Base-by-base conservation (phyloP, 2,888 invertebrate genomes). In the Epiblema foenella region DNA sequence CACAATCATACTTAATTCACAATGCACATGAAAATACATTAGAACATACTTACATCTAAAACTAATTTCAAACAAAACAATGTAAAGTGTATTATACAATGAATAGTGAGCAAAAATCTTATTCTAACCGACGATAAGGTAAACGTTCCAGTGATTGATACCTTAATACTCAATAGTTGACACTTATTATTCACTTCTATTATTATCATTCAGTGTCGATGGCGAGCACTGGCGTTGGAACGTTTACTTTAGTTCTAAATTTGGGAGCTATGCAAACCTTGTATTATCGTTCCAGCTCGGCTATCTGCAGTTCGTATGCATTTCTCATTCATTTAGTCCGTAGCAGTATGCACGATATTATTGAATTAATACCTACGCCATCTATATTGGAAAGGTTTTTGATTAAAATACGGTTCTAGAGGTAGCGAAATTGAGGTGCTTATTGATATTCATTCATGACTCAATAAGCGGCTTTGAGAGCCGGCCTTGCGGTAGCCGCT, bases 391-490 rank as follows among this genome's bases (percentile, higher is more conserved):
- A 56, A 57, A 56, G 46, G 46, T 42, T 46, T 66, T 64, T 64
- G 64, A 64, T 64, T 64, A 54, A 64, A 64, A 64, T 64, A 64
- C 64, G 54, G 52, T 54, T 54, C 54, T 62, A 62, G 42, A 56
- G 56, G 49, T 67, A 67, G 51, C 60, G 57, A 56, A 60, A 52
- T 39, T 60, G 65, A 69, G 69, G 64, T 73, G 70, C 68, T 62
- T 65, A 68, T 73, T 76, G 72, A 69, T 74, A 75, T 77, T 77
- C 69, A 77, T 76, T 76, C 74, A 72, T 72, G 73, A 74, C 73
- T 69, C 75, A 74, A 75, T 75, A 76, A 75, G 73, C 73, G 67
- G 62, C 65, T 70, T 68, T 72, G 62, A 71, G 60, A 20, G 59
- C 63, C 33, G 42, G 51, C 60, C 54, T n/a, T 37, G 20, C 68